Conservation (phyloP, 2,888 invertebrate species). For the Yponomeuta malinellus region DNA sequence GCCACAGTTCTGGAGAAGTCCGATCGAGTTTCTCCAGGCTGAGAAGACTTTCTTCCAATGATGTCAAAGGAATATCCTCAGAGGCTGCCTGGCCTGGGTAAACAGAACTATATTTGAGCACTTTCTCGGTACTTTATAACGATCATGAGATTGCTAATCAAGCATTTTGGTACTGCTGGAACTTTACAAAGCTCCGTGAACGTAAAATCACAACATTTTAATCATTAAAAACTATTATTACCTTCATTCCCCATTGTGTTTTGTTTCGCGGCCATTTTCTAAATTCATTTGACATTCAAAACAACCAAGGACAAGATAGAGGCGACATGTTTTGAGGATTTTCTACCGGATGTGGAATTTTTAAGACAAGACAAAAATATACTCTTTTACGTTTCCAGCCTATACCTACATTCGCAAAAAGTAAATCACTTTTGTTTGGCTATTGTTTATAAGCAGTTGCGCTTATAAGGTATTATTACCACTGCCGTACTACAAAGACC, state of each 20-base stretch:
- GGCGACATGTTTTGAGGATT: background rate
- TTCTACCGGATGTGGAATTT: constrained; percentile 2
- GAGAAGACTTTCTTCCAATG: constrained; percentile 84
- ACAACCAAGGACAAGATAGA: constrained; percentile 7
- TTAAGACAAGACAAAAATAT: background rate
- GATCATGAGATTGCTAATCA: background rate
- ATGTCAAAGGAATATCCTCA: constrained; percentile 70
- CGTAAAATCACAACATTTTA: background rate
- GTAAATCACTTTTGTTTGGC: too few species aligned
- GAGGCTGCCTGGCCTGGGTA: constrained; percentile 54
- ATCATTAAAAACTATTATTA: constrained; percentile 37
- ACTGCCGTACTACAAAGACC: too few species aligned
- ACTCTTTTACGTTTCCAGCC: too few species aligned
- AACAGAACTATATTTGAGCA: constrained; percentile 8
- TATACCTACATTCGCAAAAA: too few species aligned
- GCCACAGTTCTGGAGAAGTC: constrained; percentile 97
- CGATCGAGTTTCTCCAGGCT: constrained; percentile 94
- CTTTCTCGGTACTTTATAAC: background rate
- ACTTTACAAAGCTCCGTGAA: background rate
- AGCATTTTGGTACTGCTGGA: background rate
- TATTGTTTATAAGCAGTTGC: too few species aligned
- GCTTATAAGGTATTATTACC: too few species aligned
- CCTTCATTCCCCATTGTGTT: constrained; percentile 78
- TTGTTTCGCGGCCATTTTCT: constrained; percentile 81
- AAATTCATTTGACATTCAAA: constrained; percentile 37